phyloP scores from a whole-genome alignment of 2,888 invertebrate species.

The Lissocephala sabroskyi region DNA sequence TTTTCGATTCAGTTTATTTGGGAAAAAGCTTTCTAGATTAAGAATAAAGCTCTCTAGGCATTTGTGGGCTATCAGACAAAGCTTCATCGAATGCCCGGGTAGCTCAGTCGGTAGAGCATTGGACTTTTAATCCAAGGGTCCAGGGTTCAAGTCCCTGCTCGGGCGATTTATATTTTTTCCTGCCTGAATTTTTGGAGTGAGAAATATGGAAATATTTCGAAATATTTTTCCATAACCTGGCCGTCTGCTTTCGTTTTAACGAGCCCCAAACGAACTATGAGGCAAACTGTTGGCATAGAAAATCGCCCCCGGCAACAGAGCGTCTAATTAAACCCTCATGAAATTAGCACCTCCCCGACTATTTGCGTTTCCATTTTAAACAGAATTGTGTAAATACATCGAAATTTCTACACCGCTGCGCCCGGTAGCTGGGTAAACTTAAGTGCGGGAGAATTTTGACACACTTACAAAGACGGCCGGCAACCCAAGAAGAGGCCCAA shows the following conservation, averaged over 20 bases:
- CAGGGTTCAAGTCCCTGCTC: constrained; percentile 73
- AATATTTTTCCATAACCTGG: too few species aligned
- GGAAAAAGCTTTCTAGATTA: too few species aligned
- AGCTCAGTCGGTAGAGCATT: constrained; percentile 74
- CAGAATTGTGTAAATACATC: constrained; percentile 36
- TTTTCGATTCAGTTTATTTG: too few species aligned
- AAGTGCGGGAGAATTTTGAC: constrained; percentile 58
- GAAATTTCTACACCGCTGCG: too few species aligned
- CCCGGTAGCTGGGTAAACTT: constrained; percentile 33
- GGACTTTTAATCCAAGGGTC: constrained; percentile 74
- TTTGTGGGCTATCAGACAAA: not conserved
- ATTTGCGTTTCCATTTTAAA: constrained; percentile 59
- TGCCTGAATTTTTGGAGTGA: too few species aligned
- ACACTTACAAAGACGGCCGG: constrained; percentile 37
- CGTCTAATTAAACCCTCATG: constrained; percentile 69
- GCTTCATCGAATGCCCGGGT: constrained; percentile 61
- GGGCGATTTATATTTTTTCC: constrained; percentile 48
- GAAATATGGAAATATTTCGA: too few species aligned
- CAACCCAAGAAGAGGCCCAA: not conserved
- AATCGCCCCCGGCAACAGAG: constrained; percentile 10
- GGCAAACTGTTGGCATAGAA: not conserved
- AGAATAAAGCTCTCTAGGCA: too few species aligned
- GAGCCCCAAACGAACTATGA: too few species aligned
- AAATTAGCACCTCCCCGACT: constrained; percentile 66
- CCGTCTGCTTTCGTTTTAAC: too few species aligned